Conservation (phyloP, 2,797 vertebrate species). For the Chaetophractus vellerosus region DNA sequence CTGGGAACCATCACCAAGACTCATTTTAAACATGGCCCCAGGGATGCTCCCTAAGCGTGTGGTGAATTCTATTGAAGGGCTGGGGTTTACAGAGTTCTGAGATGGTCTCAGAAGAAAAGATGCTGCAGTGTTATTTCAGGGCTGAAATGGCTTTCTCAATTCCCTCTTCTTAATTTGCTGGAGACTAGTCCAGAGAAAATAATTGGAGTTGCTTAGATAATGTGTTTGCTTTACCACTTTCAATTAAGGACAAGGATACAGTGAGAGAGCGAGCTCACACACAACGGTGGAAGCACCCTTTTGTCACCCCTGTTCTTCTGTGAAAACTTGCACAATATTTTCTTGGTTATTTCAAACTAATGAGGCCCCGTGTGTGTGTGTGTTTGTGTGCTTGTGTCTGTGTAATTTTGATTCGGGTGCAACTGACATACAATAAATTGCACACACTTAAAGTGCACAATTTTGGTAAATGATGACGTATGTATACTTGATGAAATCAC, state of each 20-base stretch:
- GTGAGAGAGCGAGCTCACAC: not conserved
- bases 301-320: not conserved
- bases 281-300: not conserved
- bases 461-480: not conserved
- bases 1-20: not conserved
- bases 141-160: constrained; percentile 71
- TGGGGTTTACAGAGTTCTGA: not conserved
- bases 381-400: not conserved
- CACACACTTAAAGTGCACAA: not conserved
- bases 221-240: constrained; percentile 80
- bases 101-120: not conserved
- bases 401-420: not conserved
- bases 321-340: constrained; percentile 20
- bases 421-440: not conserved
- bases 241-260: constrained; percentile 75
- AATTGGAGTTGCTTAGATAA: constrained; percentile 78
- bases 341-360: constrained; percentile 60
- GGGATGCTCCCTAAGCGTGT: not conserved
- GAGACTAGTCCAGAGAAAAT: constrained; percentile 77
- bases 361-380: not conserved
- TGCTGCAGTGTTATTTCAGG: constrained; percentile 51
- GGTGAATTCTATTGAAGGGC: not conserved
- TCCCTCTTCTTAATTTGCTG: constrained; percentile 80
- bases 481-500: not conserved
- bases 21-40: not conserved